phyloP scores from a whole-genome alignment of 2,888 invertebrate genomes.

The Julus scanicus region DNA sequence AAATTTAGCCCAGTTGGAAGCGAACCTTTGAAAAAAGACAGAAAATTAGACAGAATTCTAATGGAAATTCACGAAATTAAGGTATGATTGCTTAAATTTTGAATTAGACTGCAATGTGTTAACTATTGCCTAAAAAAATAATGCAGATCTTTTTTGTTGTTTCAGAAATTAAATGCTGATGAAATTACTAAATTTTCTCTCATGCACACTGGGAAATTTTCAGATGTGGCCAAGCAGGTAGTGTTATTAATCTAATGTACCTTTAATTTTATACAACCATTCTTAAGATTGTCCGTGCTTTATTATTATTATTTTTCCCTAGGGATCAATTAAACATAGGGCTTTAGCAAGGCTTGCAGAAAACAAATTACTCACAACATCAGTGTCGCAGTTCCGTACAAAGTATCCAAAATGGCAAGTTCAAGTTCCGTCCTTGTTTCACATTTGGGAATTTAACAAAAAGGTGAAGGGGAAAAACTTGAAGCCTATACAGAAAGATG shows the following conservation, averaged over 20 bases:
- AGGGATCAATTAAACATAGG: constrained; percentile 43
- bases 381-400: constrained; percentile 39
- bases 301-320: background rate
- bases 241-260: background rate
- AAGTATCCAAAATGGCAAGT: constrained; percentile 57
- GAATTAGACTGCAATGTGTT: background rate
- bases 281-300: background rate
- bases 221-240: constrained; percentile 48
- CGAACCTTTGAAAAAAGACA: background rate
- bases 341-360: constrained; percentile 53
- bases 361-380: background rate
- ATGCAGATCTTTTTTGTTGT: constrained; percentile 9
- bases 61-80: constrained; percentile 55
- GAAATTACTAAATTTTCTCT: constrained; percentile 55
- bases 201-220: constrained; percentile 46
- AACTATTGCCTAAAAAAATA: background rate
- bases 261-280: background rate
- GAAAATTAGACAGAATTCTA: constrained; percentile 29
- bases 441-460: constrained; percentile 54
- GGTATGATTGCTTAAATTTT: background rate
- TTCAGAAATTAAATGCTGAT: constrained; percentile 54
- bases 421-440: constrained; percentile 50
- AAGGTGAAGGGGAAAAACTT: constrained; percentile 48
- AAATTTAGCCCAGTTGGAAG: background rate
- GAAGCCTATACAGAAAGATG: background rate